A percentile compares a stretch with the other conserved stretches of the same genome.
Conservation (phyloP, 2,888 invertebrate genomes). For the Hyalella azteca region DNA sequence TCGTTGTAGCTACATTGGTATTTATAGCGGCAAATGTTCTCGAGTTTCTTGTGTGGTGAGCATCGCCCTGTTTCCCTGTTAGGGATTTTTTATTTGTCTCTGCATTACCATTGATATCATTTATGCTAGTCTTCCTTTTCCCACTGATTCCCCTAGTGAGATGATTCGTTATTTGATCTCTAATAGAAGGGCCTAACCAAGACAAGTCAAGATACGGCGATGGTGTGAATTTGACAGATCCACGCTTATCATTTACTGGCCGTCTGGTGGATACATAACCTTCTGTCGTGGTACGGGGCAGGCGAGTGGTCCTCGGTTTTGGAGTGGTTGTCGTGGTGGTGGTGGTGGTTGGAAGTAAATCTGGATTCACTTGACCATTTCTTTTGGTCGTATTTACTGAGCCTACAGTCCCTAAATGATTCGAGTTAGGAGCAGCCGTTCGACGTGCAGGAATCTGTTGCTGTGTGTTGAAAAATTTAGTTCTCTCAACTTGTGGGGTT, state of each 20-base stretch:
- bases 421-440: not conserved
- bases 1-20: too few species aligned
- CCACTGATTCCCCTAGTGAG: not conserved
- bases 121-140: not conserved
- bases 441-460: not conserved
- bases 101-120: too few species aligned
- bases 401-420: conserved; percentile 1
- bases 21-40: too few species aligned
- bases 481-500: not conserved
- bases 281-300: not conserved
- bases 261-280: not conserved
- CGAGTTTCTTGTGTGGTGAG: too few species aligned
- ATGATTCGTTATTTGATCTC: conserved; percentile 2
- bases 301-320: not conserved
- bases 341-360: conserved; percentile 11
- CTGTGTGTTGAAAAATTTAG: not conserved
- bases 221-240: not conserved
- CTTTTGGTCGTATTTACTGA: not conserved
- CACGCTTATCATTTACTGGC: conserved; percentile 7
- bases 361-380: conserved; percentile 3
- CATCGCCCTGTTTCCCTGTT: too few species aligned
- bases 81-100: too few species aligned
- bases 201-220: conserved; percentile 26
- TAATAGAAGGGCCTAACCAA: conserved; percentile 1
- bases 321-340: conserved; percentile 20